Evolutionary conservation across 2,797 vertebrate genomes (phyloP).

Genomic region (Scarus forsteni): DNA sequence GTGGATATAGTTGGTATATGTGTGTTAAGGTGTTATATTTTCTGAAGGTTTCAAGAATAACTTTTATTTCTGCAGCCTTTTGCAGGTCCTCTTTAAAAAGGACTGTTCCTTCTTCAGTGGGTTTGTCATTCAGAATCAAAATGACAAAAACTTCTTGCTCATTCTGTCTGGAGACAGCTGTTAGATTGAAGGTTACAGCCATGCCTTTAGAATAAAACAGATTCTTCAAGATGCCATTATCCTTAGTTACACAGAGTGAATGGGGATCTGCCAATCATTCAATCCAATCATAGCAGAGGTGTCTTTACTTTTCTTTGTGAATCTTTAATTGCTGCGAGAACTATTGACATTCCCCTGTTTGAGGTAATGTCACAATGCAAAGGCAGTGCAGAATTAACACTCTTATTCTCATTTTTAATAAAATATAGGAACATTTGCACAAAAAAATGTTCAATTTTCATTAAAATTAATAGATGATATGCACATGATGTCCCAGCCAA

Average conservation of each 20-base stretch:
- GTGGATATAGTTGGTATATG: too few relatives aligned
- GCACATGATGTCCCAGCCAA: too few relatives aligned
- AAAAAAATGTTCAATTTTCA: background rate
- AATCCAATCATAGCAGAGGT: background rate
- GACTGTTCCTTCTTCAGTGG: background rate
- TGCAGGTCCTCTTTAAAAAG: background rate
- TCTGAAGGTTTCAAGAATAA: too few relatives aligned
- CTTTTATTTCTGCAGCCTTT: background rate
- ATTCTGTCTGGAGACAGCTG: background rate
- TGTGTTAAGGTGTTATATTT: too few relatives aligned
- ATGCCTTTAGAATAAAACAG: background rate
- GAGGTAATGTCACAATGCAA: constrained; percentile 4
- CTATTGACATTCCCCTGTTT: background rate
- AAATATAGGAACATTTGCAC: background rate
- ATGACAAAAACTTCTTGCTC: background rate
- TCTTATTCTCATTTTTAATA: background rate
- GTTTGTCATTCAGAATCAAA: background rate
- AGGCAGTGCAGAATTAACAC: background rate
- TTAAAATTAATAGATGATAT: background rate
- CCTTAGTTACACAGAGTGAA: background rate
- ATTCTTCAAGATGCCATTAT: background rate
- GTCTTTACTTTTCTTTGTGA: background rate
- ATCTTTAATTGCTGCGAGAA: background rate
- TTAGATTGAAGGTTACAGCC: background rate
- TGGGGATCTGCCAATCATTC: background rate